Conservation (phyloP, 2,113 vertebrate genomes). For the Aptenodytes forsteri region DNA sequence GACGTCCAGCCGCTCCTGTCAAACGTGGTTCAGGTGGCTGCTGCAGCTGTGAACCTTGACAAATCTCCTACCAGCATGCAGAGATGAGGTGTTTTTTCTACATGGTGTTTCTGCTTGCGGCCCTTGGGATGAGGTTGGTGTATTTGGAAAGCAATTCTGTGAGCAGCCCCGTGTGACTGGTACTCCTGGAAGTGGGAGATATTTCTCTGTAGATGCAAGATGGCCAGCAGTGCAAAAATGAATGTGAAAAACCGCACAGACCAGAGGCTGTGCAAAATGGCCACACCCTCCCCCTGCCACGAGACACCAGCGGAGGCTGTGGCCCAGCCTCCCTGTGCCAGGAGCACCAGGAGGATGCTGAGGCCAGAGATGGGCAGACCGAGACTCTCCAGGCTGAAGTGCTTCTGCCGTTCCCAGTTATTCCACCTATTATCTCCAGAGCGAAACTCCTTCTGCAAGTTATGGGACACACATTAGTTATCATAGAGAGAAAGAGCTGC, state of each 20-base stretch:
- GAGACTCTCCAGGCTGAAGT: not conserved
- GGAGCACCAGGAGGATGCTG: not conserved
- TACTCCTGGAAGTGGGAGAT: not conserved
- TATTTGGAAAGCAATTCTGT: not conserved
- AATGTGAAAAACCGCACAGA: not conserved
- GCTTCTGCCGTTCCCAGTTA: not conserved
- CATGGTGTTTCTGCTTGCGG: not conserved
- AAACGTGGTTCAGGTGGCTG: not conserved
- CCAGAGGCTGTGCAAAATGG: not conserved
- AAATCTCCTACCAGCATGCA: not conserved
- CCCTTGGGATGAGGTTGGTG: not conserved
- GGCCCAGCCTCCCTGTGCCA: not conserved
- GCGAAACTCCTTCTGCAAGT: not conserved
- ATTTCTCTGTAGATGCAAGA: not conserved
- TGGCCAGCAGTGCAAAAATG: not conserved
- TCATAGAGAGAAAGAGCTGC: not conserved
- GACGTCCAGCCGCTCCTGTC: not conserved
- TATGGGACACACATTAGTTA: not conserved
- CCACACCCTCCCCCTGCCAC: not conserved
- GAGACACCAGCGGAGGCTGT: too few species aligned
- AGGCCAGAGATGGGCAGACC: not conserved
- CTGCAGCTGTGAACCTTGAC: not conserved
- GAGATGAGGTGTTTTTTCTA: not conserved
- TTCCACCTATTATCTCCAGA: not conserved
- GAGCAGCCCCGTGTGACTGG: not conserved